Evolutionary conservation across 1,140 invertebrate genomes (phyloP).

Genomic region (Scylla paramamosain): DNA sequence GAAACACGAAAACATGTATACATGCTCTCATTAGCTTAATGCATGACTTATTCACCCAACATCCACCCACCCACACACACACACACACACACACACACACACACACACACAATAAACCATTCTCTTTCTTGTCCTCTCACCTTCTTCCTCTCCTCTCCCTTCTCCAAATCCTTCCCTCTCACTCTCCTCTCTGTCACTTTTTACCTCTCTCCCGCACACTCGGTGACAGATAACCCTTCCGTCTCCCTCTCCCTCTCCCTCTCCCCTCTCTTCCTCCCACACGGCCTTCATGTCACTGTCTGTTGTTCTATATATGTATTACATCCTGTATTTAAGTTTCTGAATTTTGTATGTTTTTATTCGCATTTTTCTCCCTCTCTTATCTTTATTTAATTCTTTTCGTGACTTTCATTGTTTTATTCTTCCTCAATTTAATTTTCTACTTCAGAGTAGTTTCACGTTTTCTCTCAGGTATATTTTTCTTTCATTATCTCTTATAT

Average conservation of each 20-base stretch:
- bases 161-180: not conserved
- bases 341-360: too few relatives aligned
- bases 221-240: too few relatives aligned
- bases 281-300: too few relatives aligned
- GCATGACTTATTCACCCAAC: not conserved
- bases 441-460: not conserved
- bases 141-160: not conserved
- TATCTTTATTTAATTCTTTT: too few relatives aligned
- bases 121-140: not conserved
- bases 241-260: too few relatives aligned
- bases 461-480: not conserved
- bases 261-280: too few relatives aligned
- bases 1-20: not conserved
- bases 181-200: not conserved
- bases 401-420: too few relatives aligned
- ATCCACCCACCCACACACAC: not conserved
- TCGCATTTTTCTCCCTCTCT: too few relatives aligned
- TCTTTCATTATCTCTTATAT: not conserved
- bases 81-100: conserved; percentile 10
- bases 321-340: too few relatives aligned
- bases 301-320: too few relatives aligned
- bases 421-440: not conserved
- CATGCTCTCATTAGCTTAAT: not conserved
- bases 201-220: too few relatives aligned
- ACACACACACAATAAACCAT: not conserved